phyloP scores from a whole-genome alignment of 2,797 vertebrate species.

The Sparidentex hasta region DNA sequence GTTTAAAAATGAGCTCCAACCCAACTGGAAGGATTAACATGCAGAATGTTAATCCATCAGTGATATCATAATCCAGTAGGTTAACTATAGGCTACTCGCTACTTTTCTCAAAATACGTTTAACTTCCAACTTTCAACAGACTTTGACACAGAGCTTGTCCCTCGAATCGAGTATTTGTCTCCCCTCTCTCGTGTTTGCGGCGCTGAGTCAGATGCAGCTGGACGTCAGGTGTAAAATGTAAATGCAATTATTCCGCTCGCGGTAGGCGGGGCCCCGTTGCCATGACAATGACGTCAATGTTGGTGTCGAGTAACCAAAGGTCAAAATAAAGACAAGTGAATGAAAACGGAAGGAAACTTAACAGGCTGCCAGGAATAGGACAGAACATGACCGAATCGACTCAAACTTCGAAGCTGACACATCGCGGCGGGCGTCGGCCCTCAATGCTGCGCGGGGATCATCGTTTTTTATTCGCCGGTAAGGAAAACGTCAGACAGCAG shows the following conservation, averaged over 20 bases:
- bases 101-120: too few species aligned
- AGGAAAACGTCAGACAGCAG: constrained; percentile 72
- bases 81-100: too few species aligned
- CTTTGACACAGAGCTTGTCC: too few species aligned
- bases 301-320: constrained; percentile 89
- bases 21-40: not conserved
- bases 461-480: constrained; percentile 54
- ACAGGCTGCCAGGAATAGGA: constrained; percentile 58
- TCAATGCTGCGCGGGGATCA: not conserved
- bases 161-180: too few species aligned
- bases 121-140: too few species aligned
- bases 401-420: constrained; percentile 17
- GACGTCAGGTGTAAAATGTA: constrained; percentile 50
- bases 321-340: constrained; percentile 87
- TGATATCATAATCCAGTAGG: not conserved
- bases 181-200: too few species aligned
- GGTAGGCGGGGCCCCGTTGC: constrained; percentile 81
- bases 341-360: constrained; percentile 84
- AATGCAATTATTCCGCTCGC: constrained; percentile 53
- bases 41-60: not conserved
- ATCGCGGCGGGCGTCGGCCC: not conserved
- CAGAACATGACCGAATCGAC: constrained; percentile 29
- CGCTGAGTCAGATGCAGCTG: not conserved
- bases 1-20: not conserved
- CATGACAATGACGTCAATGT: constrained; percentile 88